Evolutionary conservation across 1,140 invertebrate species (phyloP).

Genomic region (Camponotus floridanus): DNA sequence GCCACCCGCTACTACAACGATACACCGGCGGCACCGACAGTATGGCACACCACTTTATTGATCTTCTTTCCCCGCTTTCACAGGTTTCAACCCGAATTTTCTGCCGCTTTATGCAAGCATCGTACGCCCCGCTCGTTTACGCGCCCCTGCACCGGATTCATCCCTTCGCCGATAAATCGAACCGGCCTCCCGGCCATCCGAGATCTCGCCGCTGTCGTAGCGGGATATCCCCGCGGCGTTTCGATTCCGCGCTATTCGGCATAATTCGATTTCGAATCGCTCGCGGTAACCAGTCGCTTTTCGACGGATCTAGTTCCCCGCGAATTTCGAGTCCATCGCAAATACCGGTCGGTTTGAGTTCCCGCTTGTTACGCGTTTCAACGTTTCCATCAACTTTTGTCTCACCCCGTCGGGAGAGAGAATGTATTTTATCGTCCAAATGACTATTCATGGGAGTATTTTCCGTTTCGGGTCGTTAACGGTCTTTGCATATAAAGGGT

Average conservation of each 20-base stretch:
- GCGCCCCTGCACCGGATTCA: slow-evolving; percentile 66
- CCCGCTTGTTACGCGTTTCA: not conserved
- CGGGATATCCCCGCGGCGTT: slow-evolving; percentile 35
- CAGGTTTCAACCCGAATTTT: slow-evolving; percentile 84
- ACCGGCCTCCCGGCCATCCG: slow-evolving; percentile 55
- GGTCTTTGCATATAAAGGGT: slow-evolving; percentile 16
- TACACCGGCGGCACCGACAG: slow-evolving; percentile 76
- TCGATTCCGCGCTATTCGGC: slow-evolving; percentile 40
- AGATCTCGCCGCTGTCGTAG: slow-evolving; percentile 23
- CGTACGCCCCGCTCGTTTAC: slow-evolving; percentile 77
- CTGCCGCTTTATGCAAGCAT: slow-evolving; percentile 83
- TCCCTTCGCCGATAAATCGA: slow-evolving; percentile 79
- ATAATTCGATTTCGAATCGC: slow-evolving; percentile 46
- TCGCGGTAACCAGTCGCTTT: not conserved
- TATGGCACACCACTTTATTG: slow-evolving; percentile 84
- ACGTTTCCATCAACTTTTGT: not conserved
- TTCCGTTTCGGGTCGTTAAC: not conserved
- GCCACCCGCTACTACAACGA: slow-evolving; percentile 78
- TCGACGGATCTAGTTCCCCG: not conserved
- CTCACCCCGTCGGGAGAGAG: not conserved
- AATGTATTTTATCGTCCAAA: not conserved
- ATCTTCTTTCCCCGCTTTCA: slow-evolving; percentile 84
- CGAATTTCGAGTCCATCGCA: not conserved
- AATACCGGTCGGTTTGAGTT: not conserved
- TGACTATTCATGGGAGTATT: not conserved